Percentiles rank a stretch among this genome's conserved stretches.
phyloP scores from a whole-genome alignment of 1,140 invertebrate species.

The Eurytemora carolleeae region DNA sequence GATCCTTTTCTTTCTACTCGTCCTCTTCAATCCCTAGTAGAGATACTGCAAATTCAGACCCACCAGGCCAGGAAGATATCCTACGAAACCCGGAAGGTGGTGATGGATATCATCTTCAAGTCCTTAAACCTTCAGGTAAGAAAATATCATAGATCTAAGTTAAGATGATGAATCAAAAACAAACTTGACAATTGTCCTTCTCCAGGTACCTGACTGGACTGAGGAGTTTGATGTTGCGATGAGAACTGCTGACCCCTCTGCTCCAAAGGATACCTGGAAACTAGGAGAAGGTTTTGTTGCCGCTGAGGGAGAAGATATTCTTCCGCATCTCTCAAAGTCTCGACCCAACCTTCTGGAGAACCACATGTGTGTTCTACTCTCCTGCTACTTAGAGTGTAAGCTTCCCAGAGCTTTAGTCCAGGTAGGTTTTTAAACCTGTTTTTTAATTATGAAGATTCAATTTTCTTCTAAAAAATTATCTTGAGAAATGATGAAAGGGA shows the following conservation, averaged over 20 bases:
- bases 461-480: too few species aligned
- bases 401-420: constrained; percentile 63
- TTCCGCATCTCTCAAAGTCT: constrained; percentile 54
- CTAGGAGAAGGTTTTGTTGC: constrained; percentile 78
- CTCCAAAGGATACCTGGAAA: constrained; percentile 54
- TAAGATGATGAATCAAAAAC: neutral
- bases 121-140: constrained; percentile 24
- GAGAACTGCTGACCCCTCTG: constrained; percentile 58
- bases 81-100: neutral
- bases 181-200: too few species aligned
- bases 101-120: neutral
- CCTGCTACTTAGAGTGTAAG: constrained; percentile 64
- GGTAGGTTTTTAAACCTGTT: too few species aligned
- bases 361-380: constrained; percentile 67
- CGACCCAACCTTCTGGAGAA: constrained; percentile 77
- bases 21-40: constrained; percentile 58
- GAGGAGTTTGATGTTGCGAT: constrained; percentile 70
- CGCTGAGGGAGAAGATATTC: constrained; percentile 55
- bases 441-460: too few species aligned
- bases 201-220: constrained; percentile 44
- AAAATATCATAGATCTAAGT: neutral
- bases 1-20: constrained; percentile 37
- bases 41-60: constrained; percentile 35
- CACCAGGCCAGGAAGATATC: neutral
- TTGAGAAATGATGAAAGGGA: too few species aligned